Base-by-base conservation (phyloP, 2,113 vertebrate genomes). In the Tychaedon coryphoeus region DNA sequence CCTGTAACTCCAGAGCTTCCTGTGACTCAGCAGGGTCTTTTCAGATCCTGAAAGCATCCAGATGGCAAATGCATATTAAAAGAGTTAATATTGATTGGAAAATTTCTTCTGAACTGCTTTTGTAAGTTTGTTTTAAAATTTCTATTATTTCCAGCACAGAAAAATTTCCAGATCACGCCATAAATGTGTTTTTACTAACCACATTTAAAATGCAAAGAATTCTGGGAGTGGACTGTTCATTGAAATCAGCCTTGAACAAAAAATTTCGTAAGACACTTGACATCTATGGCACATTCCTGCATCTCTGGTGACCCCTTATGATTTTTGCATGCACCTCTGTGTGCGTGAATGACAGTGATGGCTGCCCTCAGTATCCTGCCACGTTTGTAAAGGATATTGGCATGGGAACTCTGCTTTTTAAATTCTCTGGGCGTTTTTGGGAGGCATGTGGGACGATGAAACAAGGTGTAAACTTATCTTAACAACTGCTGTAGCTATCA, bases 381-480 rank as follows among this genome's bases (percentile, higher is more conserved):
- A 3, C 0, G 2, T 36, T 70, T 1, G 0, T 34, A n/a, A 50
- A 50, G 29, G 10, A 42, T 29, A 15, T 2, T 74, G 70, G 26
- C 18, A 90, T 33, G 18, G 40, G 26, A 74, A 70, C 20, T 42
- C 73, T 8, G 6, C 10, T 73, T 81, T 77, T 48, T 19, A 29
- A 73, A 73, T 36, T 57, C 40, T 26, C 2, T 14, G 5, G 8
- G 3, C 9, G 15, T 14, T 76, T 79, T n/a, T 3, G 23, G 18
- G 25, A 53, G 5, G 4, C 1, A 0, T 1, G 0, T 13, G 22
- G 16, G 5, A 75, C 76, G 25, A 71, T 11, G 19, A 45, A 84
- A 87, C 17, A 71, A 74, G 10, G n/a, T 36, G 15, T 58, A 70
- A 87, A 66, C 15, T 40, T 18, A 66, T 40, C 25, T 61, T 43